Percentiles rank a stretch among this genome's conserved stretches.
phyloP scores from a whole-genome alignment of 2,113 vertebrate species.

The Epinephelus lanceolatus region DNA sequence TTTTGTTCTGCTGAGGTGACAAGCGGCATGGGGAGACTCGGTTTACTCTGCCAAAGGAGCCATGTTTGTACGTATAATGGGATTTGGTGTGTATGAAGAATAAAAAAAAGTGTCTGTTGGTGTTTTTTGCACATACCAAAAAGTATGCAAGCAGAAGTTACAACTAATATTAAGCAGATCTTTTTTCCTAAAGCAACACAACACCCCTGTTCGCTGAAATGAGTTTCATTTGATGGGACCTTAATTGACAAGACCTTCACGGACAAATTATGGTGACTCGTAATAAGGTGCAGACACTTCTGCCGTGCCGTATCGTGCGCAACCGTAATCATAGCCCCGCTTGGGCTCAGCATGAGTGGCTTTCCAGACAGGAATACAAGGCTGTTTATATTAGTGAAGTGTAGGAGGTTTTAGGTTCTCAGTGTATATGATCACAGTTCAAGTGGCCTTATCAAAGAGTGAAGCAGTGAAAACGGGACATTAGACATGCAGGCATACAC shows the following conservation, averaged over 20 bases:
- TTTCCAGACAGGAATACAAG: conserved; percentile 20
- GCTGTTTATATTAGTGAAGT: conserved; percentile 9
- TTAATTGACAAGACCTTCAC: background rate
- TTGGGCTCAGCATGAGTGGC: conserved; percentile 21
- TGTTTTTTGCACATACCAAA: background rate
- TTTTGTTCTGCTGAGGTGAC: conserved; percentile 50
- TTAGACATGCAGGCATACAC: conserved; percentile 4
- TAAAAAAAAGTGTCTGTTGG: background rate
- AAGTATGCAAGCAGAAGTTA: background rate
- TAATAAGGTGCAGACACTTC: background rate
- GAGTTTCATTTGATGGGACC: background rate
- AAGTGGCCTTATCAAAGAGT: too few relatives aligned
- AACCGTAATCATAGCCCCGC: conserved; percentile 11
- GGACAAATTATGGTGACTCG: background rate
- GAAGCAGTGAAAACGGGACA: background rate
- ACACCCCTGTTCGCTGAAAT: background rate
- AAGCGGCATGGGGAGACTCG: conserved; percentile 18
- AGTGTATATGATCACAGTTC: background rate
- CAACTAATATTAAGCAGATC: background rate
- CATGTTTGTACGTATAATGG: background rate
- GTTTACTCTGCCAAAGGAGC: conserved; percentile 24
- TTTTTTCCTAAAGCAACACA: background rate
- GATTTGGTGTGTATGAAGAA: background rate
- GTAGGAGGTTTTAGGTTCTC: conserved; percentile 17
- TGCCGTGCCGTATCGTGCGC: background rate